Conservation (phyloP, 2,888 invertebrate species). For the Phortica magna region DNA sequence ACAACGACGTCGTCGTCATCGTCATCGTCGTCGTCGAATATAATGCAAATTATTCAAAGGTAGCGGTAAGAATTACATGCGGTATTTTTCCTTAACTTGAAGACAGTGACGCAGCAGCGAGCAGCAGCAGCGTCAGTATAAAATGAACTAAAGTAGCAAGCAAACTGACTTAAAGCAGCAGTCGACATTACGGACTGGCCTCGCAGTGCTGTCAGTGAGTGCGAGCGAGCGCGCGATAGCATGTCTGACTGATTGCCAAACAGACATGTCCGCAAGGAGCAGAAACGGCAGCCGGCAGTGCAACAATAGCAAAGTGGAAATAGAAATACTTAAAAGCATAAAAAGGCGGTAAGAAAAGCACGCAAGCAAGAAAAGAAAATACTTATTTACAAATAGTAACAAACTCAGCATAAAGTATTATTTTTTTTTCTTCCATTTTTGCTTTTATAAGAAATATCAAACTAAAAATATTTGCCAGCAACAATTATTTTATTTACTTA, state of each 20-base stretch:
- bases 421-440: not conserved
- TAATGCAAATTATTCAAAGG: constrained; percentile 55
- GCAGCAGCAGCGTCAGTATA: not conserved
- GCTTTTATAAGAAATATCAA: not conserved
- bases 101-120: not conserved
- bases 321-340: constrained; percentile 27
- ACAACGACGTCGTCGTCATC: constrained; percentile 38
- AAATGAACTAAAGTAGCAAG: not conserved
- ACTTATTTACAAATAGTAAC: not conserved
- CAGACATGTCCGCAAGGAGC: not conserved
- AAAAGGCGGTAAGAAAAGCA: not conserved
- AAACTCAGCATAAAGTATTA: not conserved
- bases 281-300: not conserved
- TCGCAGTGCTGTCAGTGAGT: too few species aligned
- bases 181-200: not conserved
- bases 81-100: not conserved
- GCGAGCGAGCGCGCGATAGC: not conserved
- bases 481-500: not conserved
- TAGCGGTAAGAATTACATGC: constrained; percentile 36
- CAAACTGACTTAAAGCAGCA: not conserved
- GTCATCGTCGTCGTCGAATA: constrained; percentile 16
- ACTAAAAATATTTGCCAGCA: not conserved
- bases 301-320: constrained; percentile 27
- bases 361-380: not conserved
- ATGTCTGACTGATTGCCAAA: not conserved